phyloP scores from a whole-genome alignment of 2,797 vertebrate species.

The Nothura maculosa region DNA sequence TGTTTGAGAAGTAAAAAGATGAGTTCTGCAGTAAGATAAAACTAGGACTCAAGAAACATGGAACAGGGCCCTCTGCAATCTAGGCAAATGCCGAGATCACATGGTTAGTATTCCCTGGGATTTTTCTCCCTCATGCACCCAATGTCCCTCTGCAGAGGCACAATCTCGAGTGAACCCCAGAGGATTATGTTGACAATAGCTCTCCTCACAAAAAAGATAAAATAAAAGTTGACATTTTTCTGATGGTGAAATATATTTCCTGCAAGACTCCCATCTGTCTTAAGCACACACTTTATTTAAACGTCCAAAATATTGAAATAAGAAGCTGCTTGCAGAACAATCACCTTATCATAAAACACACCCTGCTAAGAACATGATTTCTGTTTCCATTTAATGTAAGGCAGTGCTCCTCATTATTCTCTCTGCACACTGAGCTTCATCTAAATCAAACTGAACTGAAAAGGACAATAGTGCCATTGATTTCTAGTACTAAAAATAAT shows the following conservation, averaged over 20 bases:
- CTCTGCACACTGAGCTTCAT: conserved; percentile 40
- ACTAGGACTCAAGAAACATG: neutral
- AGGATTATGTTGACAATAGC: neutral
- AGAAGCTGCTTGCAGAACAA: conserved; percentile 37
- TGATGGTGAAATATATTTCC: neutral
- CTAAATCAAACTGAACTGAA: conserved; percentile 71
- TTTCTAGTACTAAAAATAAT: conserved; percentile 73
- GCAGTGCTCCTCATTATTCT: conserved; percentile 57
- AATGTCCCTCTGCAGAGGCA: neutral
- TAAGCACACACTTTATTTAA: conserved; percentile 36
- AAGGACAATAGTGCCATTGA: conserved; percentile 73
- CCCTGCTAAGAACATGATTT: conserved; percentile 65
- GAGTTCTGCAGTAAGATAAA: neutral
- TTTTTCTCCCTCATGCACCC: neutral
- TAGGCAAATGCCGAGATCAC: neutral
- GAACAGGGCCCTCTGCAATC: neutral
- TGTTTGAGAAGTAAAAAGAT: conserved; percentile 31
- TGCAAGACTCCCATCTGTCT: conserved; percentile 43
- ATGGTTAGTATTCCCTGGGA: neutral
- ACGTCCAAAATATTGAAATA: conserved; percentile 67
- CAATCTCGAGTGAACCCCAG: neutral
- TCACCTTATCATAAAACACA: conserved; percentile 58
- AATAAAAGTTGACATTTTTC: neutral
- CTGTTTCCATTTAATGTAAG: conserved; percentile 61
- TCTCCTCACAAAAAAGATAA: neutral